These are phyloP conservation scores for Diogma glabrata DNA, from an alignment of 2,888 invertebrate species.

Conservation along the genomic window DNA sequence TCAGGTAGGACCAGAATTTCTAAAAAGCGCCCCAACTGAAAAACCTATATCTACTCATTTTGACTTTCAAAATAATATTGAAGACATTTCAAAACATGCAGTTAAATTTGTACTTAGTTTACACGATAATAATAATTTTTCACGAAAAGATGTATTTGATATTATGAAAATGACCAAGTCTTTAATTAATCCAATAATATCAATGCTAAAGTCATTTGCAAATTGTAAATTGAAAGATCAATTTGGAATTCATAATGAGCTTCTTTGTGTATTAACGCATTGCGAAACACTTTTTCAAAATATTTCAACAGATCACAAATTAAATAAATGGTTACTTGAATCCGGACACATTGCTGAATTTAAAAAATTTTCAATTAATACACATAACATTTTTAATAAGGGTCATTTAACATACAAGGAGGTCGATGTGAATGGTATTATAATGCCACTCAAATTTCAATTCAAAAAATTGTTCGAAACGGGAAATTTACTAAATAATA, in stretches of 20 bases:
- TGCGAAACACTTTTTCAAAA: background rate
- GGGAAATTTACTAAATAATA: background rate
- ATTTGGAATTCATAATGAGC: background rate
- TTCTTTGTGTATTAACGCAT: background rate
- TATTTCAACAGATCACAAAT: background rate
- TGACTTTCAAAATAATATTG: constrained; percentile 2
- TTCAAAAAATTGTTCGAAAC: background rate
- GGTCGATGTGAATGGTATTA: background rate
- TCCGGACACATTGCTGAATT: background rate
- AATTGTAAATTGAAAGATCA: background rate
- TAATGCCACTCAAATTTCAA: background rate
- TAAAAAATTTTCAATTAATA: constrained; percentile 4
- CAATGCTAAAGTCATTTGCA: background rate
- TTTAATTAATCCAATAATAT: background rate
- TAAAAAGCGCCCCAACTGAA: no score
- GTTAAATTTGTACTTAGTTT: background rate
- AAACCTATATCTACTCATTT: background rate
- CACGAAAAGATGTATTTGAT: background rate
- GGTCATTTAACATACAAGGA: background rate
- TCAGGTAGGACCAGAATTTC: no score
- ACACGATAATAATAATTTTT: constrained; percentile 3
- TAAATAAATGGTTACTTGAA: constrained; percentile 2
- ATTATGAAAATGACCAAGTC: background rate
- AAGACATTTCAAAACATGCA: background rate
- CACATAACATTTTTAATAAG: background rate